Percentiles rank a stretch among this genome's conserved stretches.
phyloP scores from a whole-genome alignment of 2,888 invertebrate species.

The Atherix ibis region DNA sequence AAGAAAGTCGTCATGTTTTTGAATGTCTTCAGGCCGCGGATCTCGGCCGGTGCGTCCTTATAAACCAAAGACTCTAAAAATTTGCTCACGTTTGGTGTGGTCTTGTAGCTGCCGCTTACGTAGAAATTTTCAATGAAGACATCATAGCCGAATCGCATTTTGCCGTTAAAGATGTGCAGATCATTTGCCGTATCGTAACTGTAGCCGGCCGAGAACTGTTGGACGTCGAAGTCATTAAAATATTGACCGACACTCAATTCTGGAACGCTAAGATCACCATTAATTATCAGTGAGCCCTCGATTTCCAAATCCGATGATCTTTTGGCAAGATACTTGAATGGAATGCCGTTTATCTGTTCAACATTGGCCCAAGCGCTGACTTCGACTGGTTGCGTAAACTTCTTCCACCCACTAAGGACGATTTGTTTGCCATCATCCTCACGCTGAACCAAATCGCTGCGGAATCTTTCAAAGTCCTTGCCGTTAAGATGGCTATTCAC shows the following conservation, averaged over 20 bases:
- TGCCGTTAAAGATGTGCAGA: constrained; percentile 20
- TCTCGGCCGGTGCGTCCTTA: constrained; percentile 14
- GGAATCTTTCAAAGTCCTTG: no score
- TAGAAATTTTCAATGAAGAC: constrained; percentile 17
- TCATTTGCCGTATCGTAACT: constrained; percentile 16
- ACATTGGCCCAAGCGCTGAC: constrained; percentile 23
- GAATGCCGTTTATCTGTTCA: constrained; percentile 28
- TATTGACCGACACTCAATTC: constrained; percentile 13
- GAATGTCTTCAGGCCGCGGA: constrained; percentile 23
- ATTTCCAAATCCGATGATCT: constrained; percentile 16
- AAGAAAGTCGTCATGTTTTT: constrained; percentile 21
- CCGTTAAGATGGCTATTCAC: no score
- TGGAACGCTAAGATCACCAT: constrained; percentile 18
- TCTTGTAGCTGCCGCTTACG: constrained; percentile 19
- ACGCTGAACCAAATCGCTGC: no score
- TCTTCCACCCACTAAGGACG: constrained; percentile 19
- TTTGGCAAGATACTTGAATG: constrained; percentile 28
- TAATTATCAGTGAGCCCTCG: constrained; percentile 18
- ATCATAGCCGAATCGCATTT: constrained; percentile 14
- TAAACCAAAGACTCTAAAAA: constrained; percentile 20
- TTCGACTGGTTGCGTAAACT: constrained; percentile 23
- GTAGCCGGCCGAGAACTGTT: constrained; percentile 13
- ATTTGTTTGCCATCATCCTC: no score
- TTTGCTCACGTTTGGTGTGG: constrained; percentile 16
- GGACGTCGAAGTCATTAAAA: constrained; percentile 16